phyloP scores from a whole-genome alignment of 2,888 invertebrate species.

The Tipula unca region DNA sequence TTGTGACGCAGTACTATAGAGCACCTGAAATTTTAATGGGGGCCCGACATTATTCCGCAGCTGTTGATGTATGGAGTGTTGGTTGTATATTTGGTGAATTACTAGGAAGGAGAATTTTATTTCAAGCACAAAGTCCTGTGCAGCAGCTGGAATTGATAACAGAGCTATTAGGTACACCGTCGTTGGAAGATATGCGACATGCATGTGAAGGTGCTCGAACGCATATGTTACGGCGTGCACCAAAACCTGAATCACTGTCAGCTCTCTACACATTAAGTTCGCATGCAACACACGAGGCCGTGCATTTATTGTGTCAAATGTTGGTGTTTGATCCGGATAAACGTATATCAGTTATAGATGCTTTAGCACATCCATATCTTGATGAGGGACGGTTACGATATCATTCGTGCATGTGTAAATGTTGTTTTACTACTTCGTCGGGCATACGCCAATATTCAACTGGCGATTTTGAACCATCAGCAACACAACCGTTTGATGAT shows the following conservation, averaged over 20 bases:
- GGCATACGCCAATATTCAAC: conserved; percentile 79
- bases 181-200: conserved; percentile 90
- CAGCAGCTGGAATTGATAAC: conserved; percentile 97
- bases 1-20: conserved; percentile 98
- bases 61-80: conserved; percentile 98
- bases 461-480: conserved; percentile 90
- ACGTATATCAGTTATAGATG: conserved; percentile 89
- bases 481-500: conserved; percentile 88
- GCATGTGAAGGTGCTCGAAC: conserved; percentile 93
- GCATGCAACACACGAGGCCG: conserved; percentile 96
- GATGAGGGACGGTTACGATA: conserved; percentile 97
- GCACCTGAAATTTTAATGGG: conserved; percentile 99
- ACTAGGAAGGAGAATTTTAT: conserved; percentile 88
- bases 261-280: conserved; percentile 85
- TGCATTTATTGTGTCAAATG: conserved; percentile 95
- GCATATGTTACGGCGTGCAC: conserved; percentile 82
- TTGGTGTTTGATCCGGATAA: conserved; percentile 96
- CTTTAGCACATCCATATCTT: conserved; percentile 92
- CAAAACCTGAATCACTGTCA: conserved; percentile 79
- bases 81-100: conserved; percentile 99
- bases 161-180: conserved; percentile 92
- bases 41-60: conserved; percentile 90
- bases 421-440: conserved; percentile 76
- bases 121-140: conserved; percentile 96
- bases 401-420: conserved; percentile 99